Base-by-base conservation (phyloP, 1,140 invertebrate species). In the Drosophila ficusphila region DNA sequence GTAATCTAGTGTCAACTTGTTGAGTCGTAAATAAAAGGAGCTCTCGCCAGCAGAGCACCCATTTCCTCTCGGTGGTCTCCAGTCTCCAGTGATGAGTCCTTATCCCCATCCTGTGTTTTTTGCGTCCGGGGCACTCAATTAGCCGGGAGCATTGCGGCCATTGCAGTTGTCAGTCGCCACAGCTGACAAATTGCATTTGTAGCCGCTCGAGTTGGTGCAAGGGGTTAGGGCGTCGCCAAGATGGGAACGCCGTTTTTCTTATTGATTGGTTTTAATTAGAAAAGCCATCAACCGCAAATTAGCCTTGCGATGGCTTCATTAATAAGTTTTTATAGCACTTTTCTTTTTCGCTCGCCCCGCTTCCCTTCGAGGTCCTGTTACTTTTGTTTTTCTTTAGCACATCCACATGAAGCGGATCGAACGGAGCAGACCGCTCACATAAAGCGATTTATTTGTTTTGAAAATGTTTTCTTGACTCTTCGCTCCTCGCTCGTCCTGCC, bases 231-330 rank as follows among this genome's bases (percentile, higher is more conserved):
- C 19, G 19, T 3, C 34, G 29, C n/a, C 38, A 34, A 47, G 72
- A 86, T 73, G 81, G 56, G 65, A 54, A 76, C 72, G 70, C 83
- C 67, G 78, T 82, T 82, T 88, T 78, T 82, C 77, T 67, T 81
- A 82, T 88, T 88, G 77, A 88, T 88, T 88, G 78, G 69, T 71
- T 88, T 88, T 89, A 88, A 82, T 88, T 86, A 86, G 76, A 70
- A 86, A 88, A 88, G 70, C 78, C 82, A 82, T 88, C 82, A 71
- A 75, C 49, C 82, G 65, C 82, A 88, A 88, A 82, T 88, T 82
- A 89, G 82, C 65, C 65, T 72, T 78, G 70, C 56, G 64, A 73
- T 62, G 69, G 72, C 77, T 88, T 88, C 82, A 75, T 88, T 86
- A 86, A 86, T 86, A 86, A 72, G 62, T 65, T 79, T 78, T 86